These are phyloP conservation scores for Bradypodion ventrale DNA, from an alignment of 2,797 vertebrate species.

Conservation along the genomic window DNA sequence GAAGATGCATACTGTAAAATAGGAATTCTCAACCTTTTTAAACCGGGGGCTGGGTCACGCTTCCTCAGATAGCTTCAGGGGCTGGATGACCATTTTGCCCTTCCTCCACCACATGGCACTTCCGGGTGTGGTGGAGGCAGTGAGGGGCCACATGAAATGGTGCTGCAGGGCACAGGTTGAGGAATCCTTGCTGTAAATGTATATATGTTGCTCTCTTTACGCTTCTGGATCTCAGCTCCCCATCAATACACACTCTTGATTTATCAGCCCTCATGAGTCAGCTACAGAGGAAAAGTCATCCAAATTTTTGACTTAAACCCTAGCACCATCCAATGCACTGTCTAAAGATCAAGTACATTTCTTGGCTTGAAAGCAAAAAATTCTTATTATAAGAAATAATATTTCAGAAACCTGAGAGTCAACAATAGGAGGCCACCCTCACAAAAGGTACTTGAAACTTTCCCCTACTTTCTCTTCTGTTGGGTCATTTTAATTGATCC, in stretches of 20 bases:
- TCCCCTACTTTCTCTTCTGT: conserved; percentile 56
- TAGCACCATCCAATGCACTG: not conserved
- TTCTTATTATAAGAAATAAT: conserved; percentile 24
- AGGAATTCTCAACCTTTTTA: too few species aligned
- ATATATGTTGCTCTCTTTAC: not conserved
- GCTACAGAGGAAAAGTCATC: not conserved
- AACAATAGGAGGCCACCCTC: conserved; percentile 37
- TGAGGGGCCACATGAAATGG: not conserved
- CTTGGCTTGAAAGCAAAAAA: conserved; percentile 19
- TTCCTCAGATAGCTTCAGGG: too few species aligned
- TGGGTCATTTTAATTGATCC: conserved; percentile 75
- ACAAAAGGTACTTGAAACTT: conserved; percentile 42
- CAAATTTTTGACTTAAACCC: not conserved
- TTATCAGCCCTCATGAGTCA: not conserved
- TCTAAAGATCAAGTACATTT: conserved; percentile 20
- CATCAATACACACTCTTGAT: not conserved
- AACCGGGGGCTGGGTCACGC: too few species aligned
- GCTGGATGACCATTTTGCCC: too few species aligned
- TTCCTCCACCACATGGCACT: conserved; percentile 39
- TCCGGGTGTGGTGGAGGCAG: conserved; percentile 45
- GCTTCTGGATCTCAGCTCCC: too few species aligned
- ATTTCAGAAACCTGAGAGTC: conserved; percentile 43
- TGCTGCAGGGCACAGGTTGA: too few species aligned
- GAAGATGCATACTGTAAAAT: too few species aligned
- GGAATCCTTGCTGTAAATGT: not conserved